These are phyloP conservation scores for Drosophila miranda DNA, from an alignment of 1,140 invertebrate species.

Conservation along the genomic window DNA sequence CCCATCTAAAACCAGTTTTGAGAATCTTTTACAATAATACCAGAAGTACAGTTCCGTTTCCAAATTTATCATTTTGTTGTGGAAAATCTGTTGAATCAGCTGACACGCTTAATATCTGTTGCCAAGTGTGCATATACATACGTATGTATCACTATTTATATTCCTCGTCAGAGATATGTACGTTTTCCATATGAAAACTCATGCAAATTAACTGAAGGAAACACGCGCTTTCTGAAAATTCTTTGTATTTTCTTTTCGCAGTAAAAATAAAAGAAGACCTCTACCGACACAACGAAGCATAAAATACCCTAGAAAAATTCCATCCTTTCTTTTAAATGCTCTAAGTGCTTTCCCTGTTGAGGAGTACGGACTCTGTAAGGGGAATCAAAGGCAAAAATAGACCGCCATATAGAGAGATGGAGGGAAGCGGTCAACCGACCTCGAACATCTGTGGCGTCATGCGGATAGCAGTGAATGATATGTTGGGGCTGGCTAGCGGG, in stretches of 20 bases:
- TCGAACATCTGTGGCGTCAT: slow-evolving; percentile 43
- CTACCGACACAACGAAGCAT: neutral
- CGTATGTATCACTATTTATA: slow-evolving; percentile 19
- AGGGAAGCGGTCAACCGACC: slow-evolving; percentile 17
- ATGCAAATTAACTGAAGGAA: slow-evolving; percentile 21
- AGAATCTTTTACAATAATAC: neutral
- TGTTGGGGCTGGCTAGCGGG: neutral
- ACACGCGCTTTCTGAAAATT: slow-evolving; percentile 55
- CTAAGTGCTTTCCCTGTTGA: too few species aligned
- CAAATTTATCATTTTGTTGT: neutral
- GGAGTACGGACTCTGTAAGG: neutral
- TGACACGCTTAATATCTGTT: slow-evolving; percentile 45
- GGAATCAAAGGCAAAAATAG: slow-evolving; percentile 36
- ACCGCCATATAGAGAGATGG: slow-evolving; percentile 14
- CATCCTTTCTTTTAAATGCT: too few species aligned
- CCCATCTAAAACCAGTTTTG: slow-evolving; percentile 31
- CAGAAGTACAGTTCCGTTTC: slow-evolving; percentile 24
- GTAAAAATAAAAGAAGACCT: slow-evolving; percentile 60
- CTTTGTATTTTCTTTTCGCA: slow-evolving; percentile 50
- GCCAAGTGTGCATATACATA: slow-evolving; percentile 48
- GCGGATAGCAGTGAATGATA: neutral
- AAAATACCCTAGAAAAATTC: slow-evolving; percentile 7
- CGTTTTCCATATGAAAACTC: slow-evolving; percentile 44
- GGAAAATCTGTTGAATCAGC: slow-evolving; percentile 33
- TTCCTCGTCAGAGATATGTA: slow-evolving; percentile 31